Base-by-base conservation (phyloP, 1,140 invertebrate species). In the Pseudomyrmex concolor region DNA sequence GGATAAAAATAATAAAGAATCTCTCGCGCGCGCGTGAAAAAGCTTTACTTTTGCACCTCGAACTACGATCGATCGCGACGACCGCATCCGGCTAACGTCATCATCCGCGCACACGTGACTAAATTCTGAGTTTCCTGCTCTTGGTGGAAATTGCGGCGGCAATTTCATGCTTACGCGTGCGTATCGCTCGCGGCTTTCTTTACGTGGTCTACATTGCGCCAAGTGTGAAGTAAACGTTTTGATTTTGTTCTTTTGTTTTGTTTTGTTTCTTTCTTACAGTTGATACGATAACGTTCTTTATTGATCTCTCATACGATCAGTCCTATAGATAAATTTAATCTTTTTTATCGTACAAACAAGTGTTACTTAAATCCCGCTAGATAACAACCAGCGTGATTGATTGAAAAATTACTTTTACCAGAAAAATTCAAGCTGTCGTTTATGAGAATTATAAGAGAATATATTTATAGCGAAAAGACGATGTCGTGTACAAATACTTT, bases 81-180 rank as follows among this genome's bases (percentile, higher is more conserved):
- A 88, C 85, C 87, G 85, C 86, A 88, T 88, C 59, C 74, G 83
- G 80, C 77, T 84, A 84, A 84, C 86, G 85, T 88, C 85, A 88
- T 87, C 76, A 73, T 85, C 72, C 34, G 76, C 64, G 76, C 77
- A 59, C 68, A 82, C 70, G 63, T 84, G 74, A 80, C 76, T 50
- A 87, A 88, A 85, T 84, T 81, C 84, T 34, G 43, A 83, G 72
- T 67, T 76, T 66, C 22, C 59, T 76, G 71, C 62, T 48, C 48
- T 17, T 55, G 8, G 54, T 59, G 34, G 76, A 80, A 50, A 60
- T 70, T 70, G 51, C 76, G 51, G 64, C 63, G 51, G 64, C 34
- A 68, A 78, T 80, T 80, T 80, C 66, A 50, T 59, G 43, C 54
- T 80, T 80, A 70, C 66, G 76, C 66, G 76, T 34, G 54, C 55